phyloP scores from a whole-genome alignment of 1,140 invertebrate species.

The Tetraneura akinire region DNA sequence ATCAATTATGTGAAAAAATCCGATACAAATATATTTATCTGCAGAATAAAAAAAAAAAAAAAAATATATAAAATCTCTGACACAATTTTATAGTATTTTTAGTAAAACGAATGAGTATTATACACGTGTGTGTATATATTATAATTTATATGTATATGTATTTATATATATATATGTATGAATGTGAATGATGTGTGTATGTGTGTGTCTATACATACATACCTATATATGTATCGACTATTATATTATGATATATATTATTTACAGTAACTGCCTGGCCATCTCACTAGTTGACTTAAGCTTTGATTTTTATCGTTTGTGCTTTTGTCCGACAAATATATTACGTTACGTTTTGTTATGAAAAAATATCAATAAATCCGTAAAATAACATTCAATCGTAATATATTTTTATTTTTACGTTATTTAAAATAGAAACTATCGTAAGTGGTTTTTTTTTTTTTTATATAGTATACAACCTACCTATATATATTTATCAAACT shows the following conservation, averaged over 20 bases:
- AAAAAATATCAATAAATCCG: neutral
- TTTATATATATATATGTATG: slow-evolving; percentile 50
- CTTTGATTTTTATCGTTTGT: slow-evolving; percentile 54
- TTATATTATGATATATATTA: slow-evolving; percentile 10
- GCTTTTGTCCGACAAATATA: slow-evolving; percentile 44
- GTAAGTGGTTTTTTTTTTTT: neutral
- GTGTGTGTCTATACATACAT: neutral
- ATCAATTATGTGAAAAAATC: neutral
- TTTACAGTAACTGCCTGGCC: slow-evolving; percentile 54
- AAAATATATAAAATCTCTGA: too few species aligned
- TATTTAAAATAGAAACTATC: slow-evolving; percentile 2
- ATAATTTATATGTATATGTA: slow-evolving; percentile 50
- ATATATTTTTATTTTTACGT: slow-evolving; percentile 9
- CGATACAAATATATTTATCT: neutral
- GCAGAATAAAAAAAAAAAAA: too few species aligned
- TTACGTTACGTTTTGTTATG: neutral
- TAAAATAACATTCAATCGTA: neutral
- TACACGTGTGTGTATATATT: slow-evolving; percentile 32
- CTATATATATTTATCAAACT: too few species aligned
- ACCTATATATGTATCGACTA: neutral
- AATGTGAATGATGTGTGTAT: neutral
- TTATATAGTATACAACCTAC: too few species aligned
- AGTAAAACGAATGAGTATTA: neutral
- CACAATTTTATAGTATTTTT: too few species aligned
- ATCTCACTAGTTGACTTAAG: slow-evolving; percentile 56